Evolutionary conservation across 1,140 invertebrate species (phyloP).

Genomic region (Campoletis sonorensis): DNA sequence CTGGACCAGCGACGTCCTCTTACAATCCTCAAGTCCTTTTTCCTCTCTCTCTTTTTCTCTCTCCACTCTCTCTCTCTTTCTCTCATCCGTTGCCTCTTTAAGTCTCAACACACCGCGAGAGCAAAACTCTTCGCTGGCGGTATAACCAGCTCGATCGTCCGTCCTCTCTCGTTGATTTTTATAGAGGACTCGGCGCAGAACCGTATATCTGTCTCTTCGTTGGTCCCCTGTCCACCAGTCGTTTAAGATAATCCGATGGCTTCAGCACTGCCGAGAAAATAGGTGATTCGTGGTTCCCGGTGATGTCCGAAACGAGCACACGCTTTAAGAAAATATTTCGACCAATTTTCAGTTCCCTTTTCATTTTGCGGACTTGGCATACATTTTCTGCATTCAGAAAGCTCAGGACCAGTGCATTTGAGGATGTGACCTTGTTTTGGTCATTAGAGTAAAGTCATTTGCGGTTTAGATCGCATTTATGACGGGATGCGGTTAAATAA

Average conservation of each 20-base stretch:
- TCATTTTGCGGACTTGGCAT: no score
- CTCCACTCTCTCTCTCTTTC: not conserved
- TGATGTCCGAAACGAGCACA: no score
- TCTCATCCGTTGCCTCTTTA: not conserved
- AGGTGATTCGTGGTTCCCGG: no score
- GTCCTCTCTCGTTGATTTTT: conserved; percentile 30
- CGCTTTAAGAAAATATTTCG: no score
- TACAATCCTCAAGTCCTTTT: not conserved
- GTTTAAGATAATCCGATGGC: not conserved
- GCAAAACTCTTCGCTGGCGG: conserved; percentile 6
- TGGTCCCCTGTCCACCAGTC: not conserved
- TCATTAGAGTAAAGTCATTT: no score
- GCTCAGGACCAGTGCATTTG: no score
- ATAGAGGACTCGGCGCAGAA: conserved; percentile 16
- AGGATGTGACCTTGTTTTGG: no score
- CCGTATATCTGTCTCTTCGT: conserved; percentile 39
- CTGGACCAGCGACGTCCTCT: conserved; percentile 1
- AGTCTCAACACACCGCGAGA: conserved; percentile 2
- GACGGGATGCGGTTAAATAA: no score
- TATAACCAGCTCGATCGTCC: conserved; percentile 5
- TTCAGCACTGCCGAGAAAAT: no score
- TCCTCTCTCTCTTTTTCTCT: not conserved
- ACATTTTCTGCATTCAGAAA: no score
- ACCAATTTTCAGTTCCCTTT: no score
- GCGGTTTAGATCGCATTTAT: no score